Base-by-base conservation (phyloP, 2,113 vertebrate species). In the Salvelinus alpinus region DNA sequence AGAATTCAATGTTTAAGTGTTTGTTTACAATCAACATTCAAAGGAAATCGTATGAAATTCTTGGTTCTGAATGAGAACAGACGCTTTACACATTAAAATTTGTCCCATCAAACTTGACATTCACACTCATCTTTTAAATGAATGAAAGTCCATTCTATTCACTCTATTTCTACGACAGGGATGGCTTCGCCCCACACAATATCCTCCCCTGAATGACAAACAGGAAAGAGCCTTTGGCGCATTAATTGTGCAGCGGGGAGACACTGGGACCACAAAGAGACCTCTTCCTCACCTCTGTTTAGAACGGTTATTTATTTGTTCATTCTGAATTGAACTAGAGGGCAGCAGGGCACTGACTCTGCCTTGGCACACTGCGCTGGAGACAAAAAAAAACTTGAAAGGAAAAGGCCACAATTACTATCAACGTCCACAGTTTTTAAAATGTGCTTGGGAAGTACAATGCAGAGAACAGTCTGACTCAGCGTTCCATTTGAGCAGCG, bases 221-320 rank as follows among this genome's bases (percentile, higher is more conserved):
- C 68, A 70, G 68, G 68, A 70, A 70, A 70, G 11, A 70, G 68
- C 68, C 22, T 48, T 47, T 9, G 20, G 38, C 0, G 44, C 68
- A 70, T 70, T 48, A 70, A 70, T 70, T 47, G 34, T 48, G n/a
- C 38, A 51, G 68, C 68, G 44, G 38, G 9, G 38, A 70, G 68
- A 70, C 68, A 70, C 38, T 70, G 8, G 38, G 44, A n/a, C n/a
- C 68, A 70, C 68, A 24, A 12, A 48, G 68, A 25, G 20, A 24
- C n/a, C 68, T 70, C 68, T 48, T 48, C 20, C 44, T 22, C 34
- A 2, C 12, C 22, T 22, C 68, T 5, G 68, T 48, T 48, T 48
- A 44, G 20, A 48, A 47, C 8, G 13, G 68, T 38, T 18, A 47
- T 70, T 70, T 47, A 70, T 70, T 38, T 70, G 44, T 48, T 25